These are phyloP conservation scores for Rhagonycha lutea DNA, from an alignment of 2,888 invertebrate species.

Conservation along the genomic window DNA sequence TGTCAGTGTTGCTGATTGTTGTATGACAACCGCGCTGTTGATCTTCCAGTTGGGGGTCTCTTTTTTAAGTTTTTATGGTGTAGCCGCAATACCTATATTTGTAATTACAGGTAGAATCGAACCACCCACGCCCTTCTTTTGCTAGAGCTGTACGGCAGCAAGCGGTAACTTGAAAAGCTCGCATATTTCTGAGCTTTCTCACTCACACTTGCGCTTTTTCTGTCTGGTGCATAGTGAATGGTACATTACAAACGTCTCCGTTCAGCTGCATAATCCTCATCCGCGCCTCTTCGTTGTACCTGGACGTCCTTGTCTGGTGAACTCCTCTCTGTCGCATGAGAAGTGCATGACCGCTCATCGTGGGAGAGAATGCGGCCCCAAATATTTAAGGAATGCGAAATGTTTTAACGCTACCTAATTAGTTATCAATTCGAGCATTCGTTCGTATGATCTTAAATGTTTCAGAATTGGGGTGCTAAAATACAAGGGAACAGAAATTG, in stretches of 20 bases:
- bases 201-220: constrained; percentile 27
- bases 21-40: constrained; percentile 20
- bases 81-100: constrained; percentile 29
- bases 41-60: constrained; percentile 24
- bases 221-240: constrained; percentile 24
- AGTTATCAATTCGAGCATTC: constrained; percentile 29
- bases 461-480: background rate
- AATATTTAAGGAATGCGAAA: constrained; percentile 53
- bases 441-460: constrained; percentile 2
- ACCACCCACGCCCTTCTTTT: constrained; percentile 31
- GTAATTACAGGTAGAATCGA: constrained; percentile 30
- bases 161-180: constrained; percentile 32
- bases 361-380: constrained; percentile 53
- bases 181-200: constrained; percentile 31
- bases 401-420: constrained; percentile 55
- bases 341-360: constrained; percentile 52
- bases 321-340: constrained; percentile 38
- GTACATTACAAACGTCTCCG: constrained; percentile 25
- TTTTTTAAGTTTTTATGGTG: constrained; percentile 24
- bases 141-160: constrained; percentile 27
- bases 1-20: constrained; percentile 15
- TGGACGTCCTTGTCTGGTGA: constrained; percentile 29
- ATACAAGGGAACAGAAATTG: background rate
- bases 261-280: constrained; percentile 28
- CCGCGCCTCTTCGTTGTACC: constrained; percentile 33